Percentiles rank a stretch among this genome's conserved stretches.
Evolutionary conservation across 2,113 vertebrate genomes (phyloP).

Genomic region (Prochilodus magdalenae): DNA sequence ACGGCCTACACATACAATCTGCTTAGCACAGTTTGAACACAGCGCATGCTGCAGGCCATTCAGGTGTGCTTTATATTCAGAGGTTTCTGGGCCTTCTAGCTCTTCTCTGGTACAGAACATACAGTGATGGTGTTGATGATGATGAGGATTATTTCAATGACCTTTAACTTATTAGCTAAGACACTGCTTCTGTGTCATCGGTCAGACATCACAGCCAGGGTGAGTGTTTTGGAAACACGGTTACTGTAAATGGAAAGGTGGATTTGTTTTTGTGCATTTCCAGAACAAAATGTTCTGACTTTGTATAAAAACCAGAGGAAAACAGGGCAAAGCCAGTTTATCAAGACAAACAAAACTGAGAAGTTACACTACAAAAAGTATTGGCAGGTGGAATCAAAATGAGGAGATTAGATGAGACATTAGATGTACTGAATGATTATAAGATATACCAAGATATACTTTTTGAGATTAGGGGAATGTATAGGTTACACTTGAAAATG

Average conservation of each 20-base stretch:
- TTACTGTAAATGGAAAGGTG: not conserved
- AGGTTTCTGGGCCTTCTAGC: not conserved
- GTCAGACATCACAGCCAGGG: not conserved
- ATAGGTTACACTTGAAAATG: too few relatives aligned
- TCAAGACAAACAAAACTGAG: too few relatives aligned
- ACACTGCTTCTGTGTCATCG: not conserved
- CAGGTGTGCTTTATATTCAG: not conserved
- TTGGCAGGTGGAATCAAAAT: too few relatives aligned
- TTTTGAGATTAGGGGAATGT: too few relatives aligned
- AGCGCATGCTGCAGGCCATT: not conserved
- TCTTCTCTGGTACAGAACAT: not conserved
- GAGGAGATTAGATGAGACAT: too few relatives aligned
- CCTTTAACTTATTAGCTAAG: conserved; percentile 22
- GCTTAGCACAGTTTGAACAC: not conserved
- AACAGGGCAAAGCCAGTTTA: too few relatives aligned
- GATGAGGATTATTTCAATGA: conserved; percentile 12
- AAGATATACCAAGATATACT: too few relatives aligned
- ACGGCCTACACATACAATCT: not conserved
- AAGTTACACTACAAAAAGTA: too few relatives aligned
- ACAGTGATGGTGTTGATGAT: conserved; percentile 2
- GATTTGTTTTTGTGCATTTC: not conserved
- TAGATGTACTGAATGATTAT: too few relatives aligned
- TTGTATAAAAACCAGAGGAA: too few relatives aligned
- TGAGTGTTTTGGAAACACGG: not conserved
- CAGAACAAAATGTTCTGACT: too few relatives aligned